Percentiles rank a stretch among this genome's conserved stretches.
phyloP scores from a whole-genome alignment of 2,797 vertebrate species.

The Taeniopygia guttata region DNA sequence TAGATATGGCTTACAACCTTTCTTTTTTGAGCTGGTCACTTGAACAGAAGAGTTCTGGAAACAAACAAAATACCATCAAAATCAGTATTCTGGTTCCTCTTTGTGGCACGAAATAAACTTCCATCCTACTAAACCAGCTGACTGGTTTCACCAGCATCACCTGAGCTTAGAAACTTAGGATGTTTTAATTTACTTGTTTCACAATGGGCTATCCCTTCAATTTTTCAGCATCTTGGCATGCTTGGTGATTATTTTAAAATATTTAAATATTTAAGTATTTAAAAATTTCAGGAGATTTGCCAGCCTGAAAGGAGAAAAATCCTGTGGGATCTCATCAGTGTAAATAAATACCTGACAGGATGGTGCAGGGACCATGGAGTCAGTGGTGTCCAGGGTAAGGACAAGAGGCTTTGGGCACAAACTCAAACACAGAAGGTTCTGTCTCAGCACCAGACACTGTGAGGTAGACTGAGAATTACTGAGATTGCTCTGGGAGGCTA shows the following conservation, averaged over 20 bases:
- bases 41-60: background rate
- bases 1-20: background rate
- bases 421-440: background rate
- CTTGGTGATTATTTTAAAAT: background rate
- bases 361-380: accelerated
- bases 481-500: background rate
- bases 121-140: background rate
- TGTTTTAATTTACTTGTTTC: background rate
- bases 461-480: background rate
- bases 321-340: accelerated
- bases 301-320: background rate
- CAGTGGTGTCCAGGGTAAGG: background rate
- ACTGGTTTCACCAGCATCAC: background rate
- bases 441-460: background rate
- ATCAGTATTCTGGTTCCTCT: background rate
- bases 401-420: background rate
- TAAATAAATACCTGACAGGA: background rate
- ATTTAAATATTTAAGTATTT: too few relatives aligned
- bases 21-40: background rate
- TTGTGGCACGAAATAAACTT: background rate
- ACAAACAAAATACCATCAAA: background rate
- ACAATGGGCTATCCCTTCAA: background rate
- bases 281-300: background rate
- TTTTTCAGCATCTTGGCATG: background rate
- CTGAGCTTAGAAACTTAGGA: background rate